Base-by-base conservation (phyloP, 2,888 invertebrate genomes). In the Hypomecis punctinalis region DNA sequence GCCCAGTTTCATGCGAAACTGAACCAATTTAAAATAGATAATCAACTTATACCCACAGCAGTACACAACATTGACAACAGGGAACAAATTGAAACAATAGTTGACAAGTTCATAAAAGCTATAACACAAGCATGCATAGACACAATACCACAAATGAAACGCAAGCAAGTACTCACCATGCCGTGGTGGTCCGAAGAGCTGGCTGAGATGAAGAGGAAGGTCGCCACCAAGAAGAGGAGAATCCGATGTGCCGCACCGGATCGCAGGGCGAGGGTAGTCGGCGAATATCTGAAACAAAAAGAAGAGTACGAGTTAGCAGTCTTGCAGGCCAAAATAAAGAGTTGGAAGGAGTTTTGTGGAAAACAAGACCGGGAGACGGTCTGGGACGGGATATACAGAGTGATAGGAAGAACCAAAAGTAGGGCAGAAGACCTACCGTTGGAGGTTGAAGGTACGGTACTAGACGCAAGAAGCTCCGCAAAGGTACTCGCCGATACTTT, bases 111-210 rank as follows among this genome's bases (percentile, higher is more conserved):
- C 13, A 61, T 37, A 61, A 37, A 54, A 0, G 5, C 8, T 8
- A 54, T 54, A 40, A 59, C 23, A 48, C 8, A 68, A 48, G 4
- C 67, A 36, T 49, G 63, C n/a, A 60, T 11, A 5, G 0, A 33
- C 3, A 49, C 11, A 0, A 65, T 68, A 42, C 65, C 66, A 0
- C 46, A 7, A 37, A 54, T 10, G 7, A 61, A 61, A n/a, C n/a
- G n/a, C n/a, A 49, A 35, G 9, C 8, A 23, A 8, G 47, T 10
- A 52, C 23, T 46, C 51, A 68, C 53, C 63, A n/a, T 60, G 6
- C 70, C 73, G 36, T 74, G 72, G 73, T 76, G 74, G 75, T 47
- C 64, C 55, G 52, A 61, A 3, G 63, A 71, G 11, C 70, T 74
- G 10, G 63, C 35, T 0, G 46, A 48, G 8, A 3, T 70, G 63